Evolutionary conservation across 2,113 vertebrate species (phyloP).

Genomic region (Amia ocellicauda): DNA sequence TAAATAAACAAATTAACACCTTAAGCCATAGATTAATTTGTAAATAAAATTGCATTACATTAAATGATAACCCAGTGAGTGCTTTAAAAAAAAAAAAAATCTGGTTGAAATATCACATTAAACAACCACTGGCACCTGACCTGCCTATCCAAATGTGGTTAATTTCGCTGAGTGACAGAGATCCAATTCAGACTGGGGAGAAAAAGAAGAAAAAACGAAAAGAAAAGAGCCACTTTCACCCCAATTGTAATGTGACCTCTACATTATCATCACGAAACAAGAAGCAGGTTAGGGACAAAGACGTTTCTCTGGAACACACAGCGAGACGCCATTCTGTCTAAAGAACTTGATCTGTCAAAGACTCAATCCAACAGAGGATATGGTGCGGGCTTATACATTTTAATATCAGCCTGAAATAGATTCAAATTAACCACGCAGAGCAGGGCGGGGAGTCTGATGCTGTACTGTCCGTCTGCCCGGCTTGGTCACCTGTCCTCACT

Average conservation of each 20-base stretch:
- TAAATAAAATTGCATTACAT: constrained; percentile 5
- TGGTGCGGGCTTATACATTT: neutral
- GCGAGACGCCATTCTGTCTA: constrained; percentile 11
- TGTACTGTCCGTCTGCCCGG: no score
- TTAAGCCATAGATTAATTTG: neutral
- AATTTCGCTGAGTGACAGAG: no score
- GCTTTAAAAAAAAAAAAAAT: neutral
- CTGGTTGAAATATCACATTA: constrained; percentile 8
- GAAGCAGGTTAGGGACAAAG: neutral
- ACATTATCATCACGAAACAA: neutral
- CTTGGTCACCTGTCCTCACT: no score
- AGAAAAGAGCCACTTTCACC: neutral
- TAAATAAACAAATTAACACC: neutral
- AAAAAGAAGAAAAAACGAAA: neutral
- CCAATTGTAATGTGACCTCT: neutral
- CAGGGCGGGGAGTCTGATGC: no score
- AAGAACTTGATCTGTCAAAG: neutral
- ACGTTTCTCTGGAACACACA: constrained; percentile 9
- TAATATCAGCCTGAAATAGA: neutral
- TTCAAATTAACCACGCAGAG: constrained; percentile 7
- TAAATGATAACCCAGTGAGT: neutral
- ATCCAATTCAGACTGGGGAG: no score
- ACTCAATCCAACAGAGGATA: constrained; percentile 3
- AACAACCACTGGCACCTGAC: neutral
- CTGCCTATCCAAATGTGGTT: no score